phyloP scores from a whole-genome alignment of 2,797 vertebrate species.

The Rhinatrema bivittatum region DNA sequence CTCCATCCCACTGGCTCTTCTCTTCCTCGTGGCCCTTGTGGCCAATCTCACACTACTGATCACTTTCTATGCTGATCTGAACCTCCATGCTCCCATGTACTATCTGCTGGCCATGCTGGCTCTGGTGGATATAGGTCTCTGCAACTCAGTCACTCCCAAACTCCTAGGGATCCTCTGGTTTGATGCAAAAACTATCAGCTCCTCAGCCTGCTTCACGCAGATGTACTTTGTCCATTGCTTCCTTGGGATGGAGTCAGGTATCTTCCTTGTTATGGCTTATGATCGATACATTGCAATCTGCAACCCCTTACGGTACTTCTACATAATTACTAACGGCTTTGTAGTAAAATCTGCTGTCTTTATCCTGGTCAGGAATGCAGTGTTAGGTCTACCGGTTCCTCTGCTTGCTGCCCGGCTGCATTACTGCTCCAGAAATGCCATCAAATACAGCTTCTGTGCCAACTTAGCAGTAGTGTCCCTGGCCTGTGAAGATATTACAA shows the following conservation, averaged over 20 bases:
- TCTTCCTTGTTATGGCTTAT: conserved; percentile 49
- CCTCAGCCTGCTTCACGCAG: conserved; percentile 48
- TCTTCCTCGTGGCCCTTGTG: conserved; percentile 36
- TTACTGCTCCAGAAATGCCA: conserved; percentile 23
- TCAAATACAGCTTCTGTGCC: conserved; percentile 29
- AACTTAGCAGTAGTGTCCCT: conserved; percentile 34
- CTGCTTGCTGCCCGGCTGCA: conserved; percentile 13
- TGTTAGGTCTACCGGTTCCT: conserved; percentile 1
- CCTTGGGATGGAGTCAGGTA: conserved; percentile 50
- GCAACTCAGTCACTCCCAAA: conserved; percentile 33
- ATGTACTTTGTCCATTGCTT: conserved; percentile 52
- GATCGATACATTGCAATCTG: conserved; percentile 43
- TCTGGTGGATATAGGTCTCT: conserved; percentile 42
- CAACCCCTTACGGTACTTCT: conserved; percentile 36
- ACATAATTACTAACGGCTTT: conserved; percentile 30
- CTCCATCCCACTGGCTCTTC: conserved; percentile 18
- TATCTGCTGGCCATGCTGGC: conserved; percentile 50
- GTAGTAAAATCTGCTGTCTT: conserved; percentile 9
- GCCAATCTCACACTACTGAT: conserved; percentile 43
- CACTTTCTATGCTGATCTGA: conserved; percentile 32
- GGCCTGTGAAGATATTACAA: conserved; percentile 19
- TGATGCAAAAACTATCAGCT: conserved; percentile 18
- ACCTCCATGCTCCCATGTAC: conserved; percentile 57
- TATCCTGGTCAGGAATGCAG: conserved; percentile 15
- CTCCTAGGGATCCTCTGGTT: conserved; percentile 32